phyloP scores from a whole-genome alignment of 1,140 invertebrate genomes.

The Sitobion miscanthi region DNA sequence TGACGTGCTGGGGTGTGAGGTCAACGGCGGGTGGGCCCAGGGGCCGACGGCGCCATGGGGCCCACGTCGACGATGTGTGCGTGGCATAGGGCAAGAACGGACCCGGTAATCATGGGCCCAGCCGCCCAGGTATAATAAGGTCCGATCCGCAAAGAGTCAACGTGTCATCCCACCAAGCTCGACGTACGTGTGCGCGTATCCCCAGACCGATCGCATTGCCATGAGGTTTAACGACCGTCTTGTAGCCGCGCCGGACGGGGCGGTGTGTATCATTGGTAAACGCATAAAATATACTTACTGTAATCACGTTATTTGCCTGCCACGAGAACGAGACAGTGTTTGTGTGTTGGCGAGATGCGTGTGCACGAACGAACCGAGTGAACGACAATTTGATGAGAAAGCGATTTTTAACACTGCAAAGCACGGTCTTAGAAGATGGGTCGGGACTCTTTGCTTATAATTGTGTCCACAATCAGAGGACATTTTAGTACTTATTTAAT shows the following conservation, averaged over 20 bases:
- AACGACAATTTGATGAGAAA: constrained; percentile 6
- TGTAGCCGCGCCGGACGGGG: not conserved
- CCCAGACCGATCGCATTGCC: not conserved
- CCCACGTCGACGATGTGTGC: not conserved
- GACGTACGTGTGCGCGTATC: not conserved
- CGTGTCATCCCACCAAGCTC: constrained; percentile 5
- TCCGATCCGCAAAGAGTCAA: not conserved
- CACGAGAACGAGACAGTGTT: not conserved
- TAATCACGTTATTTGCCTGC: constrained; percentile 37
- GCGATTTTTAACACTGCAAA: constrained; percentile 35
- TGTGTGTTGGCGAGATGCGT: not conserved
- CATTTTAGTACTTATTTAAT: too few species aligned
- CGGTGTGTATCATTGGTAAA: not conserved
- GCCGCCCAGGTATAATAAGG: too few species aligned
- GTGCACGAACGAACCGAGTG: constrained; percentile 7
- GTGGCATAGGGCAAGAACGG: not conserved
- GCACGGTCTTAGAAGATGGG: too few species aligned
- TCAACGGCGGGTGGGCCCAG: not conserved
- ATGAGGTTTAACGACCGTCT: constrained; percentile 45
- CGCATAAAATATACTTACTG: constrained; percentile 34
- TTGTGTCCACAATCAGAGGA: too few species aligned
- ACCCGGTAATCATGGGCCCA: not conserved
- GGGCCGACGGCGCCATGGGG: not conserved
- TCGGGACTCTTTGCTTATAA: too few species aligned
- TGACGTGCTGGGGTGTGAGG: not conserved